Evolutionary conservation across 2,113 vertebrate species (phyloP), one percentile per base, ranked within the genome.

Genomic region (Nettapus auritus): DNA sequence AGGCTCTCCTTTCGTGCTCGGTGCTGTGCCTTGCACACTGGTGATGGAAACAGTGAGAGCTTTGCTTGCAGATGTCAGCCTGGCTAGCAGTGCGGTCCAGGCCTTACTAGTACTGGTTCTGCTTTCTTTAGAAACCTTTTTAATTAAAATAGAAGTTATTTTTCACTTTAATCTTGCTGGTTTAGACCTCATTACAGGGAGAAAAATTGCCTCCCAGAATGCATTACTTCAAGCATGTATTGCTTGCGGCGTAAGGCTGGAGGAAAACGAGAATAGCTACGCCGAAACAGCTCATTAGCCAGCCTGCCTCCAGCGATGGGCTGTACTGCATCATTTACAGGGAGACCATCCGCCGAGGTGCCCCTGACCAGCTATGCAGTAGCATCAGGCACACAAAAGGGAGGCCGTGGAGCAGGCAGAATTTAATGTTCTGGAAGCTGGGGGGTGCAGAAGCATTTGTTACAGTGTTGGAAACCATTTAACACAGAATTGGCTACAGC

Each of bases 61-160:
- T 21, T 40, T 22, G 76, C 64, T 85, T 12, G 42, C 42, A 8
- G n/a, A 3, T 21, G 3, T 66, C 57, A 52, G 76, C 31, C 21
- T 2, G 18, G 26, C 2, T 0, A 3, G 1, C 0, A 5, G 52
- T 6, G 2, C 1, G 1, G 53, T 50, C 53, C 14, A 28, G 40
- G 59, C 36, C 64, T 77, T n/a, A 25, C 42, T 22, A 60, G 46
- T 53, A 40, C 36, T 6, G 1, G 33, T 25, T 44, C 70, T 82
- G 10, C 70, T 48, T 86, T 68, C 67, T 68, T 22, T 36, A 36
- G 76, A 77, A 78, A 29, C 53, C 55, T 73, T 77, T 68, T 80
- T 80, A 81, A 84, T 81, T 77, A 63, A 78, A 87, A 68, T 62
- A 67, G 52, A 68, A 20, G 79, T 78, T 73, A 62, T 57, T 77